These are phyloP conservation scores for Bryconaethiops microstoma DNA, from an alignment of 2,797 vertebrate genomes.

Conservation along the genomic window DNA sequence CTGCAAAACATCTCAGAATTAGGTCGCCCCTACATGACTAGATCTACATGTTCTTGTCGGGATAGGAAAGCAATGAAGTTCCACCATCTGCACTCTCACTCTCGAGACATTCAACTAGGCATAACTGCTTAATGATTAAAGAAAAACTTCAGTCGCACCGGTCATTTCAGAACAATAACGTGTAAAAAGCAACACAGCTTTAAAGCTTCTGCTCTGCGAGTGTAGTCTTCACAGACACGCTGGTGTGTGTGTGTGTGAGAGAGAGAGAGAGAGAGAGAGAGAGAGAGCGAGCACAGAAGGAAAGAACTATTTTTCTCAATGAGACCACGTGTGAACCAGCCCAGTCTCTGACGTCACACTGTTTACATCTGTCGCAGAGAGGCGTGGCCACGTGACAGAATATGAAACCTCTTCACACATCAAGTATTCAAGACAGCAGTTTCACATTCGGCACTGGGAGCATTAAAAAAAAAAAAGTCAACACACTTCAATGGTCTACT, in stretches of 20 bases:
- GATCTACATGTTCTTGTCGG: neutral
- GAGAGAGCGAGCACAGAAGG: neutral
- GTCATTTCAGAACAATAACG: neutral
- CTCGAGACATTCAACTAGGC: neutral
- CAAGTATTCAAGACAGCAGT: neutral
- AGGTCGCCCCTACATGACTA: no score
- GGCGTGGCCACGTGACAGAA: constrained; percentile 46
- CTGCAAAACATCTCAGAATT: neutral
- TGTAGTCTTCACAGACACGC: neutral
- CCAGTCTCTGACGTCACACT: constrained; percentile 70
- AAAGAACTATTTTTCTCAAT: constrained; percentile 50
- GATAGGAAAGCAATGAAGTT: neutral
- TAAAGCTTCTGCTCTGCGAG: neutral
- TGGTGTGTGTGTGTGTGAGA: neutral
- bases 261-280: no score
- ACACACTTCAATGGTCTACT: neutral
- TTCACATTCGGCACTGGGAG: neutral
- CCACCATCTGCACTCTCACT: neutral
- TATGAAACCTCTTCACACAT: constrained; percentile 24
- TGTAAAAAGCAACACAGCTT: neutral
- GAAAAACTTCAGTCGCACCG: neutral
- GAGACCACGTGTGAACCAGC: constrained; percentile 53
- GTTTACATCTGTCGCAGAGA: constrained; percentile 75
- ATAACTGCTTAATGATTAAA: neutral
- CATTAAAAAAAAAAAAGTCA: no score